Percentiles rank a stretch among this genome's conserved stretches.
These are phyloP conservation scores for Chrysogorgia sp. DNA, from an alignment of 92 coral and sea anemone species.

Conservation along the genomic window DNA sequence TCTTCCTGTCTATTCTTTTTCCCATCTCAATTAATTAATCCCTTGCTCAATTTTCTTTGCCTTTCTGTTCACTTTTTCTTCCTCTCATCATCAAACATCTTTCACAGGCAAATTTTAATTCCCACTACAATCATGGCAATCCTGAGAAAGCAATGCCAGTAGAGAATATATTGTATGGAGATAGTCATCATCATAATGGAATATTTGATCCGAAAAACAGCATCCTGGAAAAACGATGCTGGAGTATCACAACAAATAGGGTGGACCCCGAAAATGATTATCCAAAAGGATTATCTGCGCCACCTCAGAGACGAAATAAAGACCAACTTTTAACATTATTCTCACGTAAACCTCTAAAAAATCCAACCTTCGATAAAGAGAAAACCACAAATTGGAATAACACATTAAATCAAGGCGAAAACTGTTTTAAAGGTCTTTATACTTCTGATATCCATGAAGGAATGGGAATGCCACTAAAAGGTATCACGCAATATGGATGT, in stretches of 20 bases:
- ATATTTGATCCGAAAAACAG: not conserved
- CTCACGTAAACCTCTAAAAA: not conserved
- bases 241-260: not conserved
- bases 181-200: not conserved
- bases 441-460: not conserved
- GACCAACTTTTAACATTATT: slow-evolving; percentile 22
- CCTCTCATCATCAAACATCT: not conserved
- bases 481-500: too few relatives aligned
- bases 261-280: not conserved
- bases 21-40: too few relatives aligned
- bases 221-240: not conserved
- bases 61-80: not conserved
- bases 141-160: not conserved
- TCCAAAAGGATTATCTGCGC: not conserved
- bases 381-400: not conserved
- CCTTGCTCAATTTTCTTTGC: too few relatives aligned
- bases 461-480: not conserved
- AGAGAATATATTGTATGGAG: not conserved
- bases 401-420: not conserved
- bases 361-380: not conserved
- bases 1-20: not conserved
- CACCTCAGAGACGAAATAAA: slow-evolving; percentile 27
- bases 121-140: not conserved
- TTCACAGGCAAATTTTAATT: not conserved
- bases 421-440: not conserved